Evolutionary conservation across 2,797 vertebrate genomes (phyloP).

Genomic region (Pangasius djambal): DNA sequence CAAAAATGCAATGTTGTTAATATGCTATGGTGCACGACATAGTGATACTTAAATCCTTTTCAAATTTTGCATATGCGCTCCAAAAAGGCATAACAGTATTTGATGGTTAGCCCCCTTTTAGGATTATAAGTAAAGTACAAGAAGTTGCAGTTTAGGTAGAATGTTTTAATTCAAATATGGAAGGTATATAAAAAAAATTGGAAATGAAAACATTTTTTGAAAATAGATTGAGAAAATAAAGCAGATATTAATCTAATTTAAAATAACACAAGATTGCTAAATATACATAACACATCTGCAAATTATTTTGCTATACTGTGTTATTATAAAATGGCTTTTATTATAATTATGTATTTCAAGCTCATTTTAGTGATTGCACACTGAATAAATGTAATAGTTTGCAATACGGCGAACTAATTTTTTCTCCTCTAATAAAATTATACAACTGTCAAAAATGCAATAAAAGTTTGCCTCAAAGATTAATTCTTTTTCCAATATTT

Average conservation of each 20-base stretch:
- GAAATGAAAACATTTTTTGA: neutral
- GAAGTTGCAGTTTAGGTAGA: neutral
- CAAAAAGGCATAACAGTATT: neutral
- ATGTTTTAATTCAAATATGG: neutral
- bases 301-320: neutral
- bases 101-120: too few species aligned
- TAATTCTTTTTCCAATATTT: neutral
- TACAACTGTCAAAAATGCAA: neutral
- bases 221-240: neutral
- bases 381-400: constrained; percentile 3
- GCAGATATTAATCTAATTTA: neutral
- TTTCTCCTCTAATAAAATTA: neutral
- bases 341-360: neutral
- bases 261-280: neutral
- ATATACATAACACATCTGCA: neutral
- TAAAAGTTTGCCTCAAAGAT: neutral
- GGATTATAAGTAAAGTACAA: neutral
- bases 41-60: neutral
- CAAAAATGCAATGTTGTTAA: neutral
- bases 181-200: neutral
- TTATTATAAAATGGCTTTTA: neutral
- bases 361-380: neutral
- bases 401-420: neutral
- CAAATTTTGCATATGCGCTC: neutral
- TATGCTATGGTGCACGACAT: neutral